Percentiles rank a stretch among this genome's conserved stretches.
Evolutionary conservation across 2,888 invertebrate species (phyloP).

Genomic region (Copidosoma aretas): DNA sequence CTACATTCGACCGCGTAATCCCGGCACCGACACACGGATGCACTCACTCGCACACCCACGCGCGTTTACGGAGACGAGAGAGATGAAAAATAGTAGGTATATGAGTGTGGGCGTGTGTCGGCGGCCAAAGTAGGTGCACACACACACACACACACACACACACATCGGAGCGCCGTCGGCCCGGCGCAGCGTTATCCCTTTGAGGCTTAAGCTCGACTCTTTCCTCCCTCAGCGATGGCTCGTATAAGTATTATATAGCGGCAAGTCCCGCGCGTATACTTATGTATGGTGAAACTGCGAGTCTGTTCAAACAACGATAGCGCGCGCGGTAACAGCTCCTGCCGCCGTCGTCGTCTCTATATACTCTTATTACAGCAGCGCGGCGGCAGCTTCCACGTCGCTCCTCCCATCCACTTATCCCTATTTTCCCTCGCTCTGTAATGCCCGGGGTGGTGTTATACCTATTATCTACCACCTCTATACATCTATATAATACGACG

Average conservation of each 20-base stretch:
- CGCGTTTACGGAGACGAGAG: background rate
- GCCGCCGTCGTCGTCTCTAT: slow-evolving; percentile 43
- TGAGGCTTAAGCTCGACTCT: slow-evolving; percentile 47
- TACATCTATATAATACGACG: background rate
- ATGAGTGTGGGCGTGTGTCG: slow-evolving; percentile 48
- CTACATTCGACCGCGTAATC: too few species aligned
- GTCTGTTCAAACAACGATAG: slow-evolving; percentile 63
- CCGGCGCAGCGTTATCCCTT: slow-evolving; percentile 51
- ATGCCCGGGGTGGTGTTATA: background rate
- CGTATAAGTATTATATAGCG: too few species aligned
- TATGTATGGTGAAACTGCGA: slow-evolving; percentile 59
- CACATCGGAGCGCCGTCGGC: too few species aligned
- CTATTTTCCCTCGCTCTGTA: slow-evolving; percentile 30
- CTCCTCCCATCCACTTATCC: slow-evolving; percentile 39
- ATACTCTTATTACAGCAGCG: too few species aligned
- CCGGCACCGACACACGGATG: too few species aligned
- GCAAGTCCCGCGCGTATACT: too few species aligned
- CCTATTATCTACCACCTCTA: too few species aligned
- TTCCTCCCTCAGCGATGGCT: too few species aligned
- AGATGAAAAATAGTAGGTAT: slow-evolving; percentile 26
- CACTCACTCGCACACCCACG: too few species aligned
- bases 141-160: too few species aligned
- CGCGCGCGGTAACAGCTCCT: slow-evolving; percentile 50
- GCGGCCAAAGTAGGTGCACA: too few species aligned
- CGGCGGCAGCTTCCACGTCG: slow-evolving; percentile 23